Evolutionary conservation across 2,888 invertebrate species (phyloP).

Genomic region (Cosmopolites sordidus): DNA sequence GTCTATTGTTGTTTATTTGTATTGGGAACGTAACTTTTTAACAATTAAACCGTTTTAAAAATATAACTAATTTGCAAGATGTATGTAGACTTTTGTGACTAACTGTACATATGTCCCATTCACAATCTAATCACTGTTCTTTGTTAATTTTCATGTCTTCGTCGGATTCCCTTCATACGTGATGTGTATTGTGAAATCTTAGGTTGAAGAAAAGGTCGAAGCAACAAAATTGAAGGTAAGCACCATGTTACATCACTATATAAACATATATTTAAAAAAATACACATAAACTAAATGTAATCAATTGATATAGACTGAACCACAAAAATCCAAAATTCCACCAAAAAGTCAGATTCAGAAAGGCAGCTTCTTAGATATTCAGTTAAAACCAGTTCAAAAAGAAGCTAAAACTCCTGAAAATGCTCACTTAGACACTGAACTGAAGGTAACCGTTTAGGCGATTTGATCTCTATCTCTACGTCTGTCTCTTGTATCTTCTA

Average conservation of each 20-base stretch:
- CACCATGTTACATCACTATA: neutral
- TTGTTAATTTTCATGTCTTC: constrained; percentile 19
- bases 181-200: constrained; percentile 24
- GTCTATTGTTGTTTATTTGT: too few species aligned
- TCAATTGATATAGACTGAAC: constrained; percentile 34
- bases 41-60: too few species aligned
- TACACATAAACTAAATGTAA: neutral
- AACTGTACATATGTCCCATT: too few species aligned
- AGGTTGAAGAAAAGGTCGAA: constrained; percentile 35
- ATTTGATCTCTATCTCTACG: constrained; percentile 20
- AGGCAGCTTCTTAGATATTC: constrained; percentile 57
- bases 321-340: constrained; percentile 49
- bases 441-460: constrained; percentile 44
- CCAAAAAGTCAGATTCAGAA: constrained; percentile 50
- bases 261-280: neutral
- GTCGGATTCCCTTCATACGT: constrained; percentile 16
- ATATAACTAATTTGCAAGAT: too few species aligned
- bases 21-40: too few species aligned
- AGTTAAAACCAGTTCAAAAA: constrained; percentile 57
- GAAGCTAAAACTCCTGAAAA: constrained; percentile 45
- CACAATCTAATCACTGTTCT: neutral
- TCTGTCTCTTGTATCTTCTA: constrained; percentile 12
- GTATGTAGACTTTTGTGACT: too few species aligned
- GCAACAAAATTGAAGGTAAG: constrained; percentile 36
- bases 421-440: constrained; percentile 40